Evolutionary conservation across 2,888 invertebrate species (phyloP).

Genomic region (Rotaria macrura): DNA sequence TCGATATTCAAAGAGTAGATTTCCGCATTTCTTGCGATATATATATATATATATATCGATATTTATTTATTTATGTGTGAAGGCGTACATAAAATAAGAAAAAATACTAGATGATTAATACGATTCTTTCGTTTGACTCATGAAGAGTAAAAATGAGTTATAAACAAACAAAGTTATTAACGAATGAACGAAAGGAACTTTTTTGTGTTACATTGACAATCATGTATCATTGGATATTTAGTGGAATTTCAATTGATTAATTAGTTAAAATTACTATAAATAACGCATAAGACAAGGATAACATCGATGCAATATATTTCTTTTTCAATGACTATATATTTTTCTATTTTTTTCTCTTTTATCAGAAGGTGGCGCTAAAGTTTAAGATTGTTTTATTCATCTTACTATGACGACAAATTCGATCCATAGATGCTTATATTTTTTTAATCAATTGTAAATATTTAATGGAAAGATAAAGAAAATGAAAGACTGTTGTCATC

Average conservation of each 20-base stretch:
- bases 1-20: too few relatives aligned
- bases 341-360: background rate
- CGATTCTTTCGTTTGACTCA: background rate
- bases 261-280: background rate
- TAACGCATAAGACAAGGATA: background rate
- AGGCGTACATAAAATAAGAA: background rate
- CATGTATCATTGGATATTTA: background rate
- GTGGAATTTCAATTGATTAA: background rate
- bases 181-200: background rate
- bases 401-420: background rate
- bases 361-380: background rate
- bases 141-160: background rate
- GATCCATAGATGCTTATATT: too few relatives aligned
- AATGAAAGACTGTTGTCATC: background rate
- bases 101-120: background rate
- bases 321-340: background rate
- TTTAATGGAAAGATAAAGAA: background rate
- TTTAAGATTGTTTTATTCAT: background rate
- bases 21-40: too few relatives aligned
- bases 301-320: background rate
- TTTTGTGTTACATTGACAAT: background rate
- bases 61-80: background rate
- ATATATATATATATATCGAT: background rate
- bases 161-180: background rate
- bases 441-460: too few relatives aligned